Evolutionary conservation across 2,113 vertebrate species (phyloP).

Genomic region (Aptenodytes forsteri): DNA sequence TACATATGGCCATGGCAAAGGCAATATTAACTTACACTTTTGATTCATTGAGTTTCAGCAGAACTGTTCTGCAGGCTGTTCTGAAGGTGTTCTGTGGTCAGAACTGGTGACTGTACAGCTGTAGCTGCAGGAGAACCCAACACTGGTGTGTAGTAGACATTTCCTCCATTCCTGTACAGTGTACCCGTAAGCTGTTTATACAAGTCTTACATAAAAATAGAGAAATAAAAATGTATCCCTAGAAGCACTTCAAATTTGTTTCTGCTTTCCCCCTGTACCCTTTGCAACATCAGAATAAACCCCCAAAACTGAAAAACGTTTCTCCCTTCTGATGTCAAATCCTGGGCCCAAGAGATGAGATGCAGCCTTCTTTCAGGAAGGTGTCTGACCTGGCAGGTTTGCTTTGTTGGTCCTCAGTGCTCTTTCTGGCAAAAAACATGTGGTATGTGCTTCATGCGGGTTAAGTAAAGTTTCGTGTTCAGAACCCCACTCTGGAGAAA

Average conservation of each 20-base stretch:
- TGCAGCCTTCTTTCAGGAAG: background rate
- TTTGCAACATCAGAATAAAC: background rate
- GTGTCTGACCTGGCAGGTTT: constrained; percentile 10
- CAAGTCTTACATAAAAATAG: background rate
- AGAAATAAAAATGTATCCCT: background rate
- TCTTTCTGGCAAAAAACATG: background rate
- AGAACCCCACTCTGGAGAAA: constrained; percentile 61
- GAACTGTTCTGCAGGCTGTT: background rate
- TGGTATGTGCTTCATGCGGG: background rate
- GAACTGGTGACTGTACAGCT: background rate
- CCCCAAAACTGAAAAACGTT: background rate
- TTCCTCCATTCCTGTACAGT: background rate
- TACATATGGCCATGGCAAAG: background rate
- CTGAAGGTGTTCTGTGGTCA: background rate
- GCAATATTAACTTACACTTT: background rate
- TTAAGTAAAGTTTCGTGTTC: constrained; percentile 33
- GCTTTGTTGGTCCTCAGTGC: constrained; percentile 5
- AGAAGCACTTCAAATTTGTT: background rate
- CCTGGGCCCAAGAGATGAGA: background rate
- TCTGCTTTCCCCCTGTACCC: background rate
- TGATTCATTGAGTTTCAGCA: background rate
- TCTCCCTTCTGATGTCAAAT: background rate
- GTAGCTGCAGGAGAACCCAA: background rate
- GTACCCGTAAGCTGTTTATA: background rate
- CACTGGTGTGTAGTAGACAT: background rate